Base-by-base conservation (phyloP, 2,888 invertebrate species). In the Cataglyphis livida region DNA sequence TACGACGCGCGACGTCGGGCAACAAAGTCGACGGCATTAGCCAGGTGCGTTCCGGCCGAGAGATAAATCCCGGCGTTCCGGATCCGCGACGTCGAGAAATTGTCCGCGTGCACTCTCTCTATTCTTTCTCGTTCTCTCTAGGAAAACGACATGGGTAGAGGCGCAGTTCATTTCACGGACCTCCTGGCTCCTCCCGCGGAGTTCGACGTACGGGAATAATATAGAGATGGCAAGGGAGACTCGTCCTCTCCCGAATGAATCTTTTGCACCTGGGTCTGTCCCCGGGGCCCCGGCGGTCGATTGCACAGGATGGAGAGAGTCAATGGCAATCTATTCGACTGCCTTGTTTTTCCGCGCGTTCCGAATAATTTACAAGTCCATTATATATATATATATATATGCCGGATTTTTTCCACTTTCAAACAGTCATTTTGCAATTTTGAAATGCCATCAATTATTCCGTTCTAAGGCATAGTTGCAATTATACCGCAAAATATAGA, bases 301-400 rank as follows among this genome's bases (percentile, higher is more conserved):
- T 81, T 57, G 62, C 78, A 12, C 25, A 35, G 18, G n/a, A 54
- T n/a, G 10, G 44, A 48, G n/a, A 2, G 64, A 84, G 81, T 70
- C 82, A 85, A 76, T 68, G 73, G 65, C 85, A 81, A 89, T 89
- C 84, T 86, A 86, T 88, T 73, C 73, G 84, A 83, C 82, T 66
- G 62, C 32, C 84, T 32, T 41, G 74, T 74, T 68, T 59, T 71
- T 61, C 65, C 66, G 73, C 87, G 83, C 25, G 59, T 59, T 75
- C 82, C 75, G 87, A 84, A 91, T 91, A 91, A 91, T 92, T 91
- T 90, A 91, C 85, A 88, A 90, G 89, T 90, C 87, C 90, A 90
- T 51, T 51, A 51, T 51, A 91, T 91, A 25, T 25, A 25, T 28
- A 28, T 44, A 91, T 38, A 38, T 38, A 38, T 91, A 90, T 87